Conservation (phyloP, 1,140 invertebrate genomes). For the Caenorhabditis remanei region DNA sequence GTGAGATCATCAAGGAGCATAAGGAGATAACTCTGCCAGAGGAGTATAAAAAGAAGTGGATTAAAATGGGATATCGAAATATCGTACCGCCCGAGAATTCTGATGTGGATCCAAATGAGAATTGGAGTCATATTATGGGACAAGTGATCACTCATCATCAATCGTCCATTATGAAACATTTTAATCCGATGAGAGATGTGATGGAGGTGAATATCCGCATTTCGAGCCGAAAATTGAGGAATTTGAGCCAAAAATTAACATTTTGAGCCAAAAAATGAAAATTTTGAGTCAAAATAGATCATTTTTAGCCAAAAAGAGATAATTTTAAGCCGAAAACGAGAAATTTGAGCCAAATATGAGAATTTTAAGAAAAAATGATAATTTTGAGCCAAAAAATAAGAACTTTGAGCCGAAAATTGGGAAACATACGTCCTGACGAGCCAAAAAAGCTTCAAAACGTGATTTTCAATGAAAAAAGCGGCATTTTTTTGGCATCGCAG, state of each 20-base stretch:
- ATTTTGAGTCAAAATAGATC: too few species aligned
- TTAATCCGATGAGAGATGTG: not conserved
- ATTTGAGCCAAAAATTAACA: not conserved
- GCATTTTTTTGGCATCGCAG: too few species aligned
- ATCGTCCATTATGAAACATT: not conserved
- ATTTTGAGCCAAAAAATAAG: too few species aligned
- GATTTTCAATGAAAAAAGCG: too few species aligned
- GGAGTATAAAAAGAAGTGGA: conserved; percentile 28
- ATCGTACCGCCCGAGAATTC: not conserved
- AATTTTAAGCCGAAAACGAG: too few species aligned
- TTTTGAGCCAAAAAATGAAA: not conserved
- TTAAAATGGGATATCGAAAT: conserved; percentile 27
- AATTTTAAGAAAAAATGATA: too few species aligned
- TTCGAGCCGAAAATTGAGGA: not conserved
- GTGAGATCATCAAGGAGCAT: conserved; percentile 38
- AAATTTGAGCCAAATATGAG: too few species aligned
- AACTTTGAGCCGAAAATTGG: too few species aligned
- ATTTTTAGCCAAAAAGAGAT: too few species aligned
- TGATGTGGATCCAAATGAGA: conserved; percentile 14
- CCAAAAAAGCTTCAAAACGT: too few species aligned
- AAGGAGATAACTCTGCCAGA: conserved; percentile 25
- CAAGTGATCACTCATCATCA: conserved; percentile 25
- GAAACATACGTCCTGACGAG: too few species aligned
- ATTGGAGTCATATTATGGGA: not conserved
- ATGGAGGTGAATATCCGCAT: not conserved